Conservation (phyloP, 35 echinoderm and acorn worm genomes). For the Eucidaris tribuloides region DNA sequence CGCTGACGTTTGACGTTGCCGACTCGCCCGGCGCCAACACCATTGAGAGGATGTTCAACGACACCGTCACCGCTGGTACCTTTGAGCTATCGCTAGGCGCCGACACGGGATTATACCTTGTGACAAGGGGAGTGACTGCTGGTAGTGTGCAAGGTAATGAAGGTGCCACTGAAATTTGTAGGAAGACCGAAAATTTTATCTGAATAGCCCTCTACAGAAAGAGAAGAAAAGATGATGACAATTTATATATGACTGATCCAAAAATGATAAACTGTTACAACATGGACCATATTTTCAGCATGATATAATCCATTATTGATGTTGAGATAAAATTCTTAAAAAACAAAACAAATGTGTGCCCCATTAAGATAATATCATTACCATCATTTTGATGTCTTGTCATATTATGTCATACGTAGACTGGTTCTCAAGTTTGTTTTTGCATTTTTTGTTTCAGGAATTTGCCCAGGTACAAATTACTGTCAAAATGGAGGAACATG, state of each 20-base stretch:
- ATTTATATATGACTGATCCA: no score
- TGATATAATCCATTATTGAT: background rate
- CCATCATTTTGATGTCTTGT: background rate
- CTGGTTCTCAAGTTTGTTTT: background rate
- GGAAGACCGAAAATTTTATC: background rate
- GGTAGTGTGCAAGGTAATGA: background rate
- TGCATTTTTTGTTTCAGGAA: background rate
- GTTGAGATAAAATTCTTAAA: background rate
- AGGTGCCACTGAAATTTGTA: background rate
- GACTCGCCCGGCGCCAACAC: background rate
- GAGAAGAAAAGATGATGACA: no score
- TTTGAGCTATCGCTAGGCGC: background rate
- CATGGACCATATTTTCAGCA: no score
- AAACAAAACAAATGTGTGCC: background rate
- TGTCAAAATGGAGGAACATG: background rate
- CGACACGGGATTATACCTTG: conserved; percentile 1
- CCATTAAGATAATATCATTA: background rate
- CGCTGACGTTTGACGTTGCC: background rate
- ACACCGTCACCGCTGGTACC: background rate
- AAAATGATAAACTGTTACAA: no score
- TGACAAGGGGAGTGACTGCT: background rate
- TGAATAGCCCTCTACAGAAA: no score
- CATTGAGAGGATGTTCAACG: background rate
- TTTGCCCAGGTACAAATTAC: background rate
- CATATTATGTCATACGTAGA: background rate